Evolutionary conservation across 2,113 vertebrate species (phyloP).

Genomic region (Myotis brandtii): DNA sequence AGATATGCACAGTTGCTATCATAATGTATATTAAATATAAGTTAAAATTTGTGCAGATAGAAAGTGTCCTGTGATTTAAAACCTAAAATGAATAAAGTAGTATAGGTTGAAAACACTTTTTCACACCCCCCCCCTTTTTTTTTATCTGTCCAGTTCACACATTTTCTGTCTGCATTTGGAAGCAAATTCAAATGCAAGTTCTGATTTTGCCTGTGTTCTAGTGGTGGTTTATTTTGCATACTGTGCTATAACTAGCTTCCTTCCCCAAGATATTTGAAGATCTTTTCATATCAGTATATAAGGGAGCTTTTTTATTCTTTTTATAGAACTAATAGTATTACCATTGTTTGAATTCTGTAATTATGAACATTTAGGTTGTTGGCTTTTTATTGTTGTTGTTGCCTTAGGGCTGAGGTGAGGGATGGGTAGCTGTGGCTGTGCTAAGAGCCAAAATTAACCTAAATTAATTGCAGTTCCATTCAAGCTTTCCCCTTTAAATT

Average conservation of each 20-base stretch:
- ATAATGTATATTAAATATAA: slow-evolving; percentile 26
- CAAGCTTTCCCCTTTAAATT: not conserved
- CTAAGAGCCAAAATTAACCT: not conserved
- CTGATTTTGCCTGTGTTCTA: not conserved
- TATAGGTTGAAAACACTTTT: not conserved
- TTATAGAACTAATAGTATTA: not conserved
- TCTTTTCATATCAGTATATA: not conserved
- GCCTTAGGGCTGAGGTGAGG: not conserved
- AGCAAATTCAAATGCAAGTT: slow-evolving; percentile 2
- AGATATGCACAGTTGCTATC: not conserved
- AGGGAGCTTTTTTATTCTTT: not conserved
- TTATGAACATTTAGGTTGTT: not conserved
- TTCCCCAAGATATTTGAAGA: not conserved
- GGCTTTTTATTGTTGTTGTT: not conserved
- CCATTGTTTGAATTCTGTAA: not conserved
- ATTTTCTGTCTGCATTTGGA: not conserved
- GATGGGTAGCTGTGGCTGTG: not conserved
- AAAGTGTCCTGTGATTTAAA: slow-evolving; percentile 42
- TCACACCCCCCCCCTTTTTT: not conserved
- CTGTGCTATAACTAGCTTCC: not conserved
- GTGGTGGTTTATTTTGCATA: not conserved
- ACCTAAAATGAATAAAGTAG: not conserved
- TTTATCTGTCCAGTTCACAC: not conserved
- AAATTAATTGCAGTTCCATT: not conserved
- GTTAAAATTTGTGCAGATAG: not conserved